These are phyloP conservation scores for Thunnus thynnus DNA, from an alignment of 2,113 vertebrate species.

Conservation along the genomic window DNA sequence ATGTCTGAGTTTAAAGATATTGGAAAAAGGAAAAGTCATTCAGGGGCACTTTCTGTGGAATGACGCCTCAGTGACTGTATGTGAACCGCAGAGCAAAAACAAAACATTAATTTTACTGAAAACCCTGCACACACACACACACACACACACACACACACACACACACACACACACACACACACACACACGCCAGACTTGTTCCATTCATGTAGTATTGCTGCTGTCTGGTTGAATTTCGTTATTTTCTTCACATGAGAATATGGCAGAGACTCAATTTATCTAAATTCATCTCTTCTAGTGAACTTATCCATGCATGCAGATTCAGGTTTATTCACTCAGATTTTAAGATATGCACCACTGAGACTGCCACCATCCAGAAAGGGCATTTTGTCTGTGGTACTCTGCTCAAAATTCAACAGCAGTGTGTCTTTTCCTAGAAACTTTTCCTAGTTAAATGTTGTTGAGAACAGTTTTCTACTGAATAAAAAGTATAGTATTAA, in stretches of 20 bases:
- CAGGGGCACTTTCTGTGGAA: slow-evolving; percentile 3
- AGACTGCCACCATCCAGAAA: neutral
- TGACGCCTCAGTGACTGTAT: neutral
- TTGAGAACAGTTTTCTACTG: too few relatives aligned
- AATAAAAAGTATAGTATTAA: too few relatives aligned
- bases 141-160: neutral
- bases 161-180: slow-evolving; percentile 7
- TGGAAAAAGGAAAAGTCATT: slow-evolving; percentile 21
- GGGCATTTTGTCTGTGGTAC: neutral
- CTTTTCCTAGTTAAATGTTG: too few relatives aligned
- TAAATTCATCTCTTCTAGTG: neutral
- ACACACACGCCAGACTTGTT: slow-evolving; percentile 9
- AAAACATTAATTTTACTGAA: neutral
- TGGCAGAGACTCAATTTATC: slow-evolving; percentile 6
- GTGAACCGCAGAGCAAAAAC: slow-evolving; percentile 39
- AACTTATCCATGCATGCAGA: neutral
- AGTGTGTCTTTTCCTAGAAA: too few relatives aligned
- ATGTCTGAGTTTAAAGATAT: neutral
- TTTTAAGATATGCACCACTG: neutral
- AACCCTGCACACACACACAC: neutral
- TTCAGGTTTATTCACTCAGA: neutral
- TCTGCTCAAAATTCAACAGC: too few relatives aligned
- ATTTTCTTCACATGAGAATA: slow-evolving; percentile 44
- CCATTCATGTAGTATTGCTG: slow-evolving; percentile 26
- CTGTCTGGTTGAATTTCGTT: slow-evolving; percentile 18